Conservation (phyloP, 2,797 vertebrate genomes). For the Peromyscus nudipes region DNA sequence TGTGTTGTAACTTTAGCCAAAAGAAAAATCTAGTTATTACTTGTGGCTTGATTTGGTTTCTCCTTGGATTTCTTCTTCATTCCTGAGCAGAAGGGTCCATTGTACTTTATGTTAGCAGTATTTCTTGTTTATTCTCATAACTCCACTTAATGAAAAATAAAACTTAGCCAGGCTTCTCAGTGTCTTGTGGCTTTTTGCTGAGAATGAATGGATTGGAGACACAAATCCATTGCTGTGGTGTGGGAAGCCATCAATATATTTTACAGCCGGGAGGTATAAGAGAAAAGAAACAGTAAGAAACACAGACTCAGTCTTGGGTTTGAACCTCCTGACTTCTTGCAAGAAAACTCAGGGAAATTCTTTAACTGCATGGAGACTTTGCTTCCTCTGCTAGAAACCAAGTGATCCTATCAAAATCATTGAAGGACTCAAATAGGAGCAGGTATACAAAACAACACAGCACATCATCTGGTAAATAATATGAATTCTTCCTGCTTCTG, state of each 20-base stretch:
- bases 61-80: constrained; percentile 77
- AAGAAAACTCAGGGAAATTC: constrained; percentile 48
- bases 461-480: background rate
- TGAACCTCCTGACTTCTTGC: constrained; percentile 17
- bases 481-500: background rate
- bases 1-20: constrained; percentile 66
- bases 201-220: constrained; percentile 73
- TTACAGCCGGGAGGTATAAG: constrained; percentile 49
- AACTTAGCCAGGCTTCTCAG: constrained; percentile 35
- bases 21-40: constrained; percentile 75
- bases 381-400: background rate
- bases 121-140: constrained; percentile 75
- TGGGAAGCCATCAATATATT: constrained; percentile 60
- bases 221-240: constrained; percentile 53
- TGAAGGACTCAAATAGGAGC: constrained; percentile 11
- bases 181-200: constrained; percentile 56
- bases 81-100: constrained; percentile 62
- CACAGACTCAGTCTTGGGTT: constrained; percentile 32
- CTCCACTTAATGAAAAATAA: constrained; percentile 68
- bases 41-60: constrained; percentile 62
- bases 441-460: background rate
- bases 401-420: background rate
- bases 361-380: background rate
- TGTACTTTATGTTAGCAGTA: constrained; percentile 68
- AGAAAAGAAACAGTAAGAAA: constrained; percentile 29